Evolutionary conservation across 2,113 vertebrate species (phyloP).

Genomic region (Macroglossus sobrinus): DNA sequence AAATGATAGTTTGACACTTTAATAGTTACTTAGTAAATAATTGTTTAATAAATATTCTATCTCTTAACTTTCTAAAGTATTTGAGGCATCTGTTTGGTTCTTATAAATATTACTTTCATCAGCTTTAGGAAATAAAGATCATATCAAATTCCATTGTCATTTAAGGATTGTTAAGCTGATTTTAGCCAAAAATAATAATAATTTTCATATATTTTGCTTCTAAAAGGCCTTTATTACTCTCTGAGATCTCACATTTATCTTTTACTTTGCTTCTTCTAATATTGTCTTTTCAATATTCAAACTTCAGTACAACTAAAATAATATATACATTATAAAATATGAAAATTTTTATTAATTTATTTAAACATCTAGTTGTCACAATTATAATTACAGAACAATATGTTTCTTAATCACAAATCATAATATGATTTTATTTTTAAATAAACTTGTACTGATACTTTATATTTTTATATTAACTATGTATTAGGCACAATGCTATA

Average conservation of each 20-base stretch:
- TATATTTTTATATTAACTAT: neutral
- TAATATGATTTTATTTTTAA: neutral
- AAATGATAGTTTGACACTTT: neutral
- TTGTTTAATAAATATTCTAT: neutral
- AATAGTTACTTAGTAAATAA: neutral
- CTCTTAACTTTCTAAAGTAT: neutral
- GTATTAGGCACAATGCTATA: rapidly evolving
- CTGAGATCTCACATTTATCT: neutral
- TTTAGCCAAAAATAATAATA: neutral
- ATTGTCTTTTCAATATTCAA: neutral
- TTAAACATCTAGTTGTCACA: neutral
- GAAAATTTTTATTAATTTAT: neutral
- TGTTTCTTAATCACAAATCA: neutral
- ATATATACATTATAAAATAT: neutral
- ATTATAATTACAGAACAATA: neutral
- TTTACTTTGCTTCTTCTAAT: neutral
- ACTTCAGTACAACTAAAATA: neutral
- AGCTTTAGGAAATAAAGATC: neutral
- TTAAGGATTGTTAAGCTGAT: neutral
- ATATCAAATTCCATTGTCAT: neutral
- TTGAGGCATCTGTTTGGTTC: neutral
- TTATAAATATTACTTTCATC: neutral
- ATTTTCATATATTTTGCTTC: neutral
- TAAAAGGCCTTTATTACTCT: neutral
- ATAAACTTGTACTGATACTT: neutral